phyloP scores from a whole-genome alignment of 2,888 invertebrate genomes.

The Zaprionus obscuricornis region DNA sequence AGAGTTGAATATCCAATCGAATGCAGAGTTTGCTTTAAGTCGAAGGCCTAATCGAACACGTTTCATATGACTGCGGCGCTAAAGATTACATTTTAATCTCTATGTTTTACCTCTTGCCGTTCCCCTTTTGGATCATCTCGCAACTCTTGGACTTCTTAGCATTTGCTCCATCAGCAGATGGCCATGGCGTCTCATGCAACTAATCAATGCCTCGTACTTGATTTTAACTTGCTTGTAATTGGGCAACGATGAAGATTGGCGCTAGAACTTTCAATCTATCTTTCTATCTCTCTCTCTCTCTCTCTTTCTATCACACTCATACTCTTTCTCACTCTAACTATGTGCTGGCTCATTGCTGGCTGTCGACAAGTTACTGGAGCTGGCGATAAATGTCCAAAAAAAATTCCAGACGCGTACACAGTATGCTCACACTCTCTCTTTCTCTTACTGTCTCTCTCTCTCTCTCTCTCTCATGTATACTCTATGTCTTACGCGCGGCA shows the following conservation, averaged over 20 bases:
- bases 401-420: constrained; percentile 70
- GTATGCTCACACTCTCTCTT: neutral
- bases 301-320: too few relatives aligned
- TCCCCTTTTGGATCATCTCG: constrained; percentile 5
- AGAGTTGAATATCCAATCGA: too few relatives aligned
- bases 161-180: neutral
- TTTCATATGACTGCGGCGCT: constrained; percentile 77
- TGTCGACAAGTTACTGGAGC: constrained; percentile 55
- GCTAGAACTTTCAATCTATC: constrained; percentile 20
- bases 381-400: constrained; percentile 70
- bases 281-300: constrained; percentile 35
- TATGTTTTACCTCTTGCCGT: constrained; percentile 12
- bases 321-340: too few relatives aligned
- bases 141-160: neutral
- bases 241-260: constrained; percentile 70
- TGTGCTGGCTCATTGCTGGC: constrained; percentile 4
- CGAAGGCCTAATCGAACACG: constrained; percentile 73
- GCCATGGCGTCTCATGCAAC: constrained; percentile 45
- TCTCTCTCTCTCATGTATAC: constrained; percentile 10
- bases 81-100: constrained; percentile 78
- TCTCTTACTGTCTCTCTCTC: neutral
- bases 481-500: constrained; percentile 24
- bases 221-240: constrained; percentile 78
- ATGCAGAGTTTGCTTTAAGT: constrained; percentile 18
- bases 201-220: constrained; percentile 77